Evolutionary conservation across 2,113 vertebrate species (phyloP).

Genomic region (Nothobranchius furzeri): DNA sequence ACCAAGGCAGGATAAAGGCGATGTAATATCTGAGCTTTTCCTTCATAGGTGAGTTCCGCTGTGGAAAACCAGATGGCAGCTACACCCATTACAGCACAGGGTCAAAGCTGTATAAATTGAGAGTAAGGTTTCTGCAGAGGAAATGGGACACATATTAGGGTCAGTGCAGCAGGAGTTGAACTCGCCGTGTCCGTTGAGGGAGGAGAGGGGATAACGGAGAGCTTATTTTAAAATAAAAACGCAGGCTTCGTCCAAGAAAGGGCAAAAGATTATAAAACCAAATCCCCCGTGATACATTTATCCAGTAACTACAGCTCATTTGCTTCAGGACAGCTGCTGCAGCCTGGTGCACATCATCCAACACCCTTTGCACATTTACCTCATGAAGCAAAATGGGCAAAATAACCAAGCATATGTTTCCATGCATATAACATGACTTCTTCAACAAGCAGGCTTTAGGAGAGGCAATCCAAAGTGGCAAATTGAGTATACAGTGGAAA

Average conservation of each 20-base stretch:
- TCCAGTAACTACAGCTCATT: constrained; percentile 1
- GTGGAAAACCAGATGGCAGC: constrained; percentile 47
- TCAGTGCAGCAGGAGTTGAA: constrained; percentile 24
- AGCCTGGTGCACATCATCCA: neutral
- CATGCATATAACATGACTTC: neutral
- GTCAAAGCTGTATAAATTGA: constrained; percentile 31
- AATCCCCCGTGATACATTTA: neutral
- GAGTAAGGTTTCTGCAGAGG: constrained; percentile 40
- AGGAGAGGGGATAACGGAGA: constrained; percentile 23
- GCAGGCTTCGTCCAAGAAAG: constrained; percentile 5
- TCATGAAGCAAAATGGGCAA: neutral
- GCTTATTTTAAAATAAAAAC: constrained; percentile 14
- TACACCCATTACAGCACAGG: constrained; percentile 24
- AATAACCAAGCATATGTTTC: constrained; percentile 2
- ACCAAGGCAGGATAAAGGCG: constrained; percentile 40
- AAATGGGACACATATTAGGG: constrained; percentile 36
- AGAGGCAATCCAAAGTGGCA: constrained; percentile 20
- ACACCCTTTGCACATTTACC: neutral
- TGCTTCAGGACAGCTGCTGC: neutral
- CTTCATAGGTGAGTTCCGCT: constrained; percentile 35
- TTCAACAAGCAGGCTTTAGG: neutral
- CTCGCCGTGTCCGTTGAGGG: constrained; percentile 16
- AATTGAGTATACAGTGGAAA: constrained; percentile 10
- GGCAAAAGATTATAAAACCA: constrained; percentile 3
- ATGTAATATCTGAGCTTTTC: constrained; percentile 50